Conservation (phyloP, 1,140 invertebrate species). For the Ceratosolen fusciceps region DNA sequence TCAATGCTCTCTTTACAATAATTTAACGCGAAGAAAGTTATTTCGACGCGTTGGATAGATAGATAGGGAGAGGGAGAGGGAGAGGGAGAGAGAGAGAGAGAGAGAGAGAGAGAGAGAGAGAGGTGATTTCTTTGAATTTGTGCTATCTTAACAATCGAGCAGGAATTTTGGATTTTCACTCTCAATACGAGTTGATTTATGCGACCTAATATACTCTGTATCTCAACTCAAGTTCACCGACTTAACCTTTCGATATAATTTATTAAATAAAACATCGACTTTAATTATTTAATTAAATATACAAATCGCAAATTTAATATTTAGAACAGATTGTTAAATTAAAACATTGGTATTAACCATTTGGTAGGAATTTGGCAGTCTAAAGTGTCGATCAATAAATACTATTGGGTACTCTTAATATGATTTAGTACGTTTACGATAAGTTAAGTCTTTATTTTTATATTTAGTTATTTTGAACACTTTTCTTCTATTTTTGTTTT, state of each 20-base stretch:
- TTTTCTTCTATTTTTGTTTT: too few species aligned
- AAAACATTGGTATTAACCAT: constrained; percentile 33
- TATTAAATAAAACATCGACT: not conserved
- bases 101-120: not conserved
- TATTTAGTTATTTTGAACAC: not conserved
- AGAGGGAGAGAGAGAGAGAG: not conserved
- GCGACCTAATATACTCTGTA: not conserved
- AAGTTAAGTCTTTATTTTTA: constrained; percentile 4
- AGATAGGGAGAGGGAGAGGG: too few species aligned
- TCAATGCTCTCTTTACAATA: constrained; percentile 31
- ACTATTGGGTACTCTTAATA: constrained; percentile 10
- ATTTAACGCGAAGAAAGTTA: too few species aligned
- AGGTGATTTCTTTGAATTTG: not conserved
- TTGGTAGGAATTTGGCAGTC: constrained; percentile 14
- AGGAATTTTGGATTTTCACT: constrained; percentile 24
- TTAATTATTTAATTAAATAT: constrained; percentile 21
- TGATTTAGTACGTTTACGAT: constrained; percentile 16
- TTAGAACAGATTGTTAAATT: not conserved
- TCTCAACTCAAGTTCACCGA: constrained; percentile 1
- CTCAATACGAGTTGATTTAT: constrained; percentile 22
- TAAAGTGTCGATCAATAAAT: constrained; percentile 18
- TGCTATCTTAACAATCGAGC: constrained; percentile 34
- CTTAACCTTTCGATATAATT: constrained; percentile 8
- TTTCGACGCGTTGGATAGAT: too few species aligned
- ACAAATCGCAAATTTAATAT: not conserved